A percentile compares a stretch with the other conserved stretches of the same genome.
Conservation (phyloP, 2,888 invertebrate genomes). For the Willowsia nigromaculata region DNA sequence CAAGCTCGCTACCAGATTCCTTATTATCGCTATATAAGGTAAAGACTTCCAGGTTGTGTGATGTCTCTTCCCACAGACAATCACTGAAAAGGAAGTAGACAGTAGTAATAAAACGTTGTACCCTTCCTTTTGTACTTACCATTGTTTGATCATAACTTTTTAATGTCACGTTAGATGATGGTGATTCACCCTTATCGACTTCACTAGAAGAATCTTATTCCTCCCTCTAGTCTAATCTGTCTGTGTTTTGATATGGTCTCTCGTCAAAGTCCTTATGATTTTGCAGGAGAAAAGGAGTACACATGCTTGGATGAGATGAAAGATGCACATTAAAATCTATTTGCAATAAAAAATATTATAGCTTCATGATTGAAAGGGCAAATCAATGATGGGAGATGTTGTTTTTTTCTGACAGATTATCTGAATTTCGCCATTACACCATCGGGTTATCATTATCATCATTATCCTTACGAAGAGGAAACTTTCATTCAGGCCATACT, state of each 20-base stretch:
- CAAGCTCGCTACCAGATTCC: conserved; percentile 23
- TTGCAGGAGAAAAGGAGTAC: no score
- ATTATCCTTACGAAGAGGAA: background rate
- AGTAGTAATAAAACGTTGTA: conserved; percentile 20
- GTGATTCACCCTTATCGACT: background rate
- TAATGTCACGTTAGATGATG: background rate
- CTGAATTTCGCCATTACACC: background rate
- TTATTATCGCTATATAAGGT: conserved; percentile 51
- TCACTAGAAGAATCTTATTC: background rate
- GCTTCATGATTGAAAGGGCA: background rate
- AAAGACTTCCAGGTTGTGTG: conserved; percentile 44
- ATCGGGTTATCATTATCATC: background rate
- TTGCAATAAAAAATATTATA: background rate
- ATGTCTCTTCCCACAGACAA: conserved; percentile 39
- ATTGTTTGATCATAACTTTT: conserved; percentile 16
- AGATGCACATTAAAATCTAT: background rate
- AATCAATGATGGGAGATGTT: background rate
- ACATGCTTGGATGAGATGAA: background rate
- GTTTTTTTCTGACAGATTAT: background rate
- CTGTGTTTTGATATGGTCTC: background rate
- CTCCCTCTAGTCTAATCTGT: background rate
- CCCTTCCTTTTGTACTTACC: background rate
- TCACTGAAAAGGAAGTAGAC: conserved; percentile 32
- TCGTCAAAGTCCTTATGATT: background rate
- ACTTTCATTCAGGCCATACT: background rate